Conservation (phyloP, 2,797 vertebrate genomes). For the Hyperoplus lanceolatus region DNA sequence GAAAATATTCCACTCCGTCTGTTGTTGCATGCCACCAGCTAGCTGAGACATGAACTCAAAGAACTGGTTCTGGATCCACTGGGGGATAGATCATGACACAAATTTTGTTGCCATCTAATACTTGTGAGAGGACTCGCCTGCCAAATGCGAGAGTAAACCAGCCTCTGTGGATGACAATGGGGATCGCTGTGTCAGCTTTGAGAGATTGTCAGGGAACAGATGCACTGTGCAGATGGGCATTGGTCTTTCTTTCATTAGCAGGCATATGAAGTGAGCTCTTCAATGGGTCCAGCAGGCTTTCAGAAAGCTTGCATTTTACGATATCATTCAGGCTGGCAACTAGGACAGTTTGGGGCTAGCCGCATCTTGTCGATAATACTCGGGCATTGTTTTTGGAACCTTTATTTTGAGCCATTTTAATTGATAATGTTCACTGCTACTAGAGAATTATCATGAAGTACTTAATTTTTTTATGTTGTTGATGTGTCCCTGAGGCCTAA, state of each 20-base stretch:
- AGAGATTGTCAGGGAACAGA: slow-evolving; percentile 70
- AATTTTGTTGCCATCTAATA: slow-evolving; percentile 39
- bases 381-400: slow-evolving; percentile 32
- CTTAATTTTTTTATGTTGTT: slow-evolving; percentile 24
- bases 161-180: slow-evolving; percentile 46
- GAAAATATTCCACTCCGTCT: slow-evolving; percentile 7
- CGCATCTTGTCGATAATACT: slow-evolving; percentile 33
- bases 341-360: slow-evolving; percentile 22
- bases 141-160: slow-evolving; percentile 54
- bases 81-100: slow-evolving; percentile 25
- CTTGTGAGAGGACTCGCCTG: slow-evolving; percentile 39
- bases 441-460: slow-evolving; percentile 23
- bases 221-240: slow-evolving; percentile 74
- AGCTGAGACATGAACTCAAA: slow-evolving; percentile 22
- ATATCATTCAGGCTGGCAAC: slow-evolving; percentile 47
- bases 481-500: slow-evolving; percentile 24
- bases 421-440: slow-evolving; percentile 6
- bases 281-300: slow-evolving; percentile 56
- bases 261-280: slow-evolving; percentile 60
- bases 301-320: slow-evolving; percentile 53
- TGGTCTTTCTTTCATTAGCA: slow-evolving; percentile 66
- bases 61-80: slow-evolving; percentile 17
- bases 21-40: slow-evolving; percentile 5
- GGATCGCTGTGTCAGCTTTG: slow-evolving; percentile 51
- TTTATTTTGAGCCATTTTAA: slow-evolving; percentile 25